A percentile compares a stretch with the other conserved stretches of the same genome.
Evolutionary conservation across 2,797 vertebrate genomes (phyloP).

Genomic region (Champsocephalus gunnari): DNA sequence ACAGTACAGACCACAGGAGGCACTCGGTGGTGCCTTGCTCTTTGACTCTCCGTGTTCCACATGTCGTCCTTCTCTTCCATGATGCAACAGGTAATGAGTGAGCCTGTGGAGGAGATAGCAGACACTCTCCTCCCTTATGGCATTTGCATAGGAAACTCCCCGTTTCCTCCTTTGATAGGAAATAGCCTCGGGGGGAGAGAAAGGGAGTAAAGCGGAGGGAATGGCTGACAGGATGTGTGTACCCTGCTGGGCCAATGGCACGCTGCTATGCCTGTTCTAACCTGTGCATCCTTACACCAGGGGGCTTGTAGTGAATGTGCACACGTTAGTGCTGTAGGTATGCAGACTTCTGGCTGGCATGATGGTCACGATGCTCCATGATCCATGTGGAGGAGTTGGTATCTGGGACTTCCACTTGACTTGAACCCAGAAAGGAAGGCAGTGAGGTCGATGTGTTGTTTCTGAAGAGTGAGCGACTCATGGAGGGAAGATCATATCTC

Average conservation of each 20-base stretch:
- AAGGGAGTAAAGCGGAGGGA: slow-evolving; percentile 20
- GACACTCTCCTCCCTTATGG: slow-evolving; percentile 24
- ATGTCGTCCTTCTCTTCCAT: slow-evolving; percentile 34
- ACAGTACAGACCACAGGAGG: slow-evolving; percentile 63
- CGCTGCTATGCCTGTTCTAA: slow-evolving; percentile 27
- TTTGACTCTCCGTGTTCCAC: slow-evolving; percentile 52
- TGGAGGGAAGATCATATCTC: slow-evolving; percentile 11
- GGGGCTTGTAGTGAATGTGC: not conserved
- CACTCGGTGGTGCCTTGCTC: slow-evolving; percentile 57
- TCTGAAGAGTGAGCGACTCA: slow-evolving; percentile 17
- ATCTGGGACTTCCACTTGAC: not conserved
- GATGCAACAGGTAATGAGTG: slow-evolving; percentile 57
- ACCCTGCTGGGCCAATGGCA: slow-evolving; percentile 35
- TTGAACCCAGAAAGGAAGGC: not conserved
- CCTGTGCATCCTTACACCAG: not conserved
- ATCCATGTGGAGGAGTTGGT: not conserved
- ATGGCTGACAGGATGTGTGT: slow-evolving; percentile 48
- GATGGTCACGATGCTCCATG: not conserved
- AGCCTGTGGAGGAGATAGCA: slow-evolving; percentile 21
- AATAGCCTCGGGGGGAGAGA: slow-evolving; percentile 57
- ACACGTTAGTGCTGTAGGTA: not conserved
- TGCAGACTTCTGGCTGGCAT: not conserved
- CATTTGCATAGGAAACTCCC: slow-evolving; percentile 65
- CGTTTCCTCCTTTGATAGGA: slow-evolving; percentile 53
- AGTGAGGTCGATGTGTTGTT: not conserved